Percentiles rank a stretch among this genome's conserved stretches.
phyloP scores from a whole-genome alignment of 2,797 vertebrate genomes.

The Gallirallus australis region DNA sequence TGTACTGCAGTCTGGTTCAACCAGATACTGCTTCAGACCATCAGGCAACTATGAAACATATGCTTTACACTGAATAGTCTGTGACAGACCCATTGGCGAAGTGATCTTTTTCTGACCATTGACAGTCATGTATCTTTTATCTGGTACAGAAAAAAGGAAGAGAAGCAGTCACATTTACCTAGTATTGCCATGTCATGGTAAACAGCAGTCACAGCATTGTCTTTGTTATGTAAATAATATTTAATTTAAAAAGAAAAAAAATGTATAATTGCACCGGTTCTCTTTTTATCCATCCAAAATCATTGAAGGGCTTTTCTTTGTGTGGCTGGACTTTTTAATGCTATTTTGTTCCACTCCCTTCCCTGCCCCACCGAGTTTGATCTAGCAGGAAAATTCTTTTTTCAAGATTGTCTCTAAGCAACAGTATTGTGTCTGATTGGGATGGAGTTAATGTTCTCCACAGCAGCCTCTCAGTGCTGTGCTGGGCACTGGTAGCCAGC shows the following conservation, averaged over 20 bases:
- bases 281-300: not conserved
- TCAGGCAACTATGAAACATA: not conserved
- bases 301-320: not conserved
- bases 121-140: not conserved
- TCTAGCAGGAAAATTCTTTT: not conserved
- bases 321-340: fast-evolving
- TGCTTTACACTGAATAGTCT: not conserved
- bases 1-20: not conserved
- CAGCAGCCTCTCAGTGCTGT: no score
- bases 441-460: no score
- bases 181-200: not conserved
- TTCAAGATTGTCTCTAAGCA: not conserved
- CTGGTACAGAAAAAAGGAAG: not conserved
- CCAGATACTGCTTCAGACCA: not conserved
- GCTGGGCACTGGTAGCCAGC: no score
- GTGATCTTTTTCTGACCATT: not conserved
- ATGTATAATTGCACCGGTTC: not conserved
- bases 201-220: not conserved
- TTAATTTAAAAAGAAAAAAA: not conserved
- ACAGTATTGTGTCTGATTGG: not conserved
- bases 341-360: no score
- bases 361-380: not conserved
- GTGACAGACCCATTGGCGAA: not conserved
- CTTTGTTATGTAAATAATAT: not conserved
- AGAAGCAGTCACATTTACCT: not conserved